These are phyloP conservation scores for Acrobasis repandana DNA, from an alignment of 2,888 invertebrate species.

Conservation along the genomic window DNA sequence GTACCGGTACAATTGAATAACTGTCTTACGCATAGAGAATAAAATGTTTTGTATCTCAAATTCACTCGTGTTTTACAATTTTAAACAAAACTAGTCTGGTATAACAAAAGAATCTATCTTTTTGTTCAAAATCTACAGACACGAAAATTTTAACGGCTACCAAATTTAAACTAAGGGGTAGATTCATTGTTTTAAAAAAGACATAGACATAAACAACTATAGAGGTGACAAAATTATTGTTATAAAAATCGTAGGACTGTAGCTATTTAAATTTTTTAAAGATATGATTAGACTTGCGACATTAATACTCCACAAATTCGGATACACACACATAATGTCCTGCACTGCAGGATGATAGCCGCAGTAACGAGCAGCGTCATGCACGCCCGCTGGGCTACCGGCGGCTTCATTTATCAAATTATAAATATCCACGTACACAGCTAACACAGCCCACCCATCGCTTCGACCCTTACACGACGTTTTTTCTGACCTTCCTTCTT, in stretches of 20 bases:
- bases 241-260: too few relatives aligned
- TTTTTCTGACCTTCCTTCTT: conserved; percentile 22
- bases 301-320: conserved; percentile 11
- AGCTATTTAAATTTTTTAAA: too few relatives aligned
- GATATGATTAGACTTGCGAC: too few relatives aligned
- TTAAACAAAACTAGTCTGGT: too few relatives aligned
- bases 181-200: too few relatives aligned
- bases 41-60: background rate
- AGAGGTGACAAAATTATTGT: background rate
- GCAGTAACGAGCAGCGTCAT: conserved; percentile 48
- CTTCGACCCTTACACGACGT: conserved; percentile 41
- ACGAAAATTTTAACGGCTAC: too few relatives aligned
- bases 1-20: conserved; percentile 39
- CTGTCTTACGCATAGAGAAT: conserved; percentile 35
- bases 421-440: conserved; percentile 57
- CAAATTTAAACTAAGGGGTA: too few relatives aligned
- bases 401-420: conserved; percentile 68
- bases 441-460: conserved; percentile 54
- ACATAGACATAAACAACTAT: background rate
- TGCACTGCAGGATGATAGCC: conserved; percentile 18
- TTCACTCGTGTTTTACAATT: too few relatives aligned
- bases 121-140: too few relatives aligned
- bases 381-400: conserved; percentile 66
- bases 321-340: conserved; percentile 18
- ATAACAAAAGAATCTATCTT: too few relatives aligned